phyloP scores from a whole-genome alignment of 2,888 invertebrate species.

The Drosophila melanocephala region DNA sequence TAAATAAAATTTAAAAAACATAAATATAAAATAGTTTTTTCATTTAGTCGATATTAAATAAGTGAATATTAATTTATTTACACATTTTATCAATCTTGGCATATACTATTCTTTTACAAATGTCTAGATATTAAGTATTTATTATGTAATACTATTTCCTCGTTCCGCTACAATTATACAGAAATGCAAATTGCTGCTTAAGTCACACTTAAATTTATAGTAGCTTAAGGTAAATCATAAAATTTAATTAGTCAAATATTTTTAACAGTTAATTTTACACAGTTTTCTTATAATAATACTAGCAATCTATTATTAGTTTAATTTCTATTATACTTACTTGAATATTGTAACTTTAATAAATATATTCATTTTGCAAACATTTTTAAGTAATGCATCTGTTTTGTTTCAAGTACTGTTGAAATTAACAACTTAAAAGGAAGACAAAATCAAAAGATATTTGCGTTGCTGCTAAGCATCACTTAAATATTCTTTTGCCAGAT shows the following conservation, averaged over 20 bases:
- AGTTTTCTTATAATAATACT: background rate
- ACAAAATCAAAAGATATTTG: background rate
- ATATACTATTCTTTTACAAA: too few relatives aligned
- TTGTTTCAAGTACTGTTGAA: background rate
- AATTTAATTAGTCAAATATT: background rate
- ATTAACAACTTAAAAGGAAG: background rate
- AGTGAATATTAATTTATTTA: background rate
- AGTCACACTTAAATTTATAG: background rate
- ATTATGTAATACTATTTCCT: background rate
- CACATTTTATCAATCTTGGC: background rate
- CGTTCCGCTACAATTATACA: background rate
- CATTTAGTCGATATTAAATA: background rate
- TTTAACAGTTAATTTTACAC: background rate
- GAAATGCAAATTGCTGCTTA: background rate
- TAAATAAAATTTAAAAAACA: too few relatives aligned
- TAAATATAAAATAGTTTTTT: too few relatives aligned
- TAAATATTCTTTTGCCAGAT: constrained; percentile 2
- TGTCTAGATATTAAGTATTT: background rate
- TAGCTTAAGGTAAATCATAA: background rate
- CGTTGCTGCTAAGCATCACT: background rate
- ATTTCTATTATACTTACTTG: background rate
- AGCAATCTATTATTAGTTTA: background rate
- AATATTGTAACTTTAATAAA: background rate
- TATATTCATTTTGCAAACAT: background rate
- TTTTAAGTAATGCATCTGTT: background rate